Evolutionary conservation across 2,888 invertebrate genomes (phyloP).

Genomic region (Iselma pallidipennis): DNA sequence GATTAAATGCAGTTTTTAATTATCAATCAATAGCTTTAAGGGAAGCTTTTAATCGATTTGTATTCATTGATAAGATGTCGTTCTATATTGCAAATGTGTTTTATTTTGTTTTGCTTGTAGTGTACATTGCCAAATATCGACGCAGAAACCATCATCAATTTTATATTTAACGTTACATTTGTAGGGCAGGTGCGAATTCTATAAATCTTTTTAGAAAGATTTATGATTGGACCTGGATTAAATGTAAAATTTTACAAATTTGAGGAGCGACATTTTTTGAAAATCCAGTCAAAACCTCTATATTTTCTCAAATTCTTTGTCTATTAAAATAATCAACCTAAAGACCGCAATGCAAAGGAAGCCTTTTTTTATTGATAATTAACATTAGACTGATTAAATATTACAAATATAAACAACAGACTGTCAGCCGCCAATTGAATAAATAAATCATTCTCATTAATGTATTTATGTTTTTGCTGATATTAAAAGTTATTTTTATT

Average conservation of each 20-base stretch:
- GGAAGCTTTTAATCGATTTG: background rate
- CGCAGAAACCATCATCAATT: background rate
- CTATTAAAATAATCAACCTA: background rate
- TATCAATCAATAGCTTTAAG: background rate
- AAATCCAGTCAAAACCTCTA: background rate
- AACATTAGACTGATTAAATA: too few species aligned
- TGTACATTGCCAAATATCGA: constrained; percentile 1
- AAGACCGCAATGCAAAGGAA: background rate
- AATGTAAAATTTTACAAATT: background rate
- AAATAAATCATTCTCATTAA: background rate
- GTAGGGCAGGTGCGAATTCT: constrained; percentile 3
- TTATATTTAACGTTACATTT: constrained; percentile 3
- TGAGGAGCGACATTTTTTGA: background rate
- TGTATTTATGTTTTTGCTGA: background rate
- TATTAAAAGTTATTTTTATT: background rate
- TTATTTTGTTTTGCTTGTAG: background rate
- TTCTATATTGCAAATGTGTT: background rate
- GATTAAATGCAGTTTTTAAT: constrained; percentile 1
- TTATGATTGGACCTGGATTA: background rate
- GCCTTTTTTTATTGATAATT: background rate
- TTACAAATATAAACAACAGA: background rate
- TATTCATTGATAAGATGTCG: background rate
- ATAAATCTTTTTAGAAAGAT: constrained; percentile 1
- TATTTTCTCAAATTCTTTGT: background rate
- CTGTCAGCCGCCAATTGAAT: background rate